Evolutionary conservation across 2,797 vertebrate genomes (phyloP).

Genomic region (Heliangelus exortis): DNA sequence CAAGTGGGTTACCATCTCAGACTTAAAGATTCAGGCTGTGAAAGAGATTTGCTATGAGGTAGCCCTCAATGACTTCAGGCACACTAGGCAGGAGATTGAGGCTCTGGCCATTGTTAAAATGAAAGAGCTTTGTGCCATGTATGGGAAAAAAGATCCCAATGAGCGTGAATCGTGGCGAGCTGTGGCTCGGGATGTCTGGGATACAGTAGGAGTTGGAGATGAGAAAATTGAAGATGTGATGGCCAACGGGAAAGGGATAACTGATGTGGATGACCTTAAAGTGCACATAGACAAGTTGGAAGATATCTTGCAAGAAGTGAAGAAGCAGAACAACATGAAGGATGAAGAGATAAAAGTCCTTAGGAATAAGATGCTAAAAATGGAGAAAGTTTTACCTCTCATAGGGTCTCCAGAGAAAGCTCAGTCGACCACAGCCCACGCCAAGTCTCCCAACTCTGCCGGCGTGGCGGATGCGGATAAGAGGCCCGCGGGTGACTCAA

Average conservation of each 20-base stretch:
- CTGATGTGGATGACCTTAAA: constrained; percentile 94
- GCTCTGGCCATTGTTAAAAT: constrained; percentile 98
- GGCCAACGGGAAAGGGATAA: constrained; percentile 78
- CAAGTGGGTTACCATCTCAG: constrained; percentile 98
- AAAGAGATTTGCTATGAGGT: constrained; percentile 99
- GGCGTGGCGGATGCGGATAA: background rate
- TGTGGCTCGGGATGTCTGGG: constrained; percentile 97
- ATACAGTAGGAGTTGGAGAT: constrained; percentile 96
- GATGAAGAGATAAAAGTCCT: constrained; percentile 96
- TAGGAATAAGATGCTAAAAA: constrained; percentile 97
- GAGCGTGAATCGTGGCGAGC: constrained; percentile 98
- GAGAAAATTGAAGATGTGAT: constrained; percentile 93
- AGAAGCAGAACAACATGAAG: constrained; percentile 98
- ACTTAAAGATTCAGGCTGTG: constrained; percentile 98
- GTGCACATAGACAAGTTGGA: constrained; percentile 98
- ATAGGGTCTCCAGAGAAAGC: constrained; percentile 83
- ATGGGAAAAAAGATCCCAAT: constrained; percentile 96
- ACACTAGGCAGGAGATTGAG: constrained; percentile 97
- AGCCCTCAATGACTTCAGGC: constrained; percentile 96
- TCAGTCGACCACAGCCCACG: background rate
- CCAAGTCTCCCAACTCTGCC: constrained; percentile 44
- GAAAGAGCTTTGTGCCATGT: constrained; percentile 97
- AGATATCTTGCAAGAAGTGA: constrained; percentile 97
- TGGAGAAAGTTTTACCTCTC: constrained; percentile 96
- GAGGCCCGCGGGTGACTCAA: background rate